Evolutionary conservation across 2,113 vertebrate genomes (phyloP), one percentile per base, ranked within the genome.

Genomic region (Stigmatopora argus): DNA sequence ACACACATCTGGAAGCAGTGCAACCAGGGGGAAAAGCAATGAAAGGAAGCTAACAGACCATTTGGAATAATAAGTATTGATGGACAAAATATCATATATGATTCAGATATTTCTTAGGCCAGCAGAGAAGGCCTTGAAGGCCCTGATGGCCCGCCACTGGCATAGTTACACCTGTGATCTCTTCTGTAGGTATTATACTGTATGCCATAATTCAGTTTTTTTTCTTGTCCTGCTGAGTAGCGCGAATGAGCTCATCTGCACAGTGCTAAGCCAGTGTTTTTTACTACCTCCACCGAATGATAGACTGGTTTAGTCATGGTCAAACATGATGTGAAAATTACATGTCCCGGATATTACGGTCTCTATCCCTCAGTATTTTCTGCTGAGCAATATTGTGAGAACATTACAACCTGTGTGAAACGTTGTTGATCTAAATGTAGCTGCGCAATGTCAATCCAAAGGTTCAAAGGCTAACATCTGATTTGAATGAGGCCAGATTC

Each of bases 401-500:
- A 61, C 58, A 44, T 60, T 11, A 60, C 18, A 44, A 60, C 35
- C 9, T 13, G 41, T 15, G 44, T 7, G 19, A 51, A 68, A 47
- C 21, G 44, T 21, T 49, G 56, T 44, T 55, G 74, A 73, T 64
- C 49, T 62, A 57, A 49, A 72, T 70, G 47, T 63, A 55, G n/a
- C 35, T 5, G 12, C 61, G 47, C 60, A 26, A 52, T 70, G 14
- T 65, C 18, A 5, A 41, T 10, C 13, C 2, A 65, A 56, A 73
- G 49, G 60, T 72, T 64, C 48, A 53, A 49, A 62, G 64, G 46
- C 68, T 51, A 73, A 73, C 84, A 82, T 87, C 80, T 84, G 81
- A 85, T 81, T 80, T 75, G 64, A 89, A 85, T 85, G 78, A 86
- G 75, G 14, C 3, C 26, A 75, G 78, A 85, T 88, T 84, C 83